Base-by-base conservation (phyloP, 2,113 vertebrate species). In the Siniperca chuatsi region DNA sequence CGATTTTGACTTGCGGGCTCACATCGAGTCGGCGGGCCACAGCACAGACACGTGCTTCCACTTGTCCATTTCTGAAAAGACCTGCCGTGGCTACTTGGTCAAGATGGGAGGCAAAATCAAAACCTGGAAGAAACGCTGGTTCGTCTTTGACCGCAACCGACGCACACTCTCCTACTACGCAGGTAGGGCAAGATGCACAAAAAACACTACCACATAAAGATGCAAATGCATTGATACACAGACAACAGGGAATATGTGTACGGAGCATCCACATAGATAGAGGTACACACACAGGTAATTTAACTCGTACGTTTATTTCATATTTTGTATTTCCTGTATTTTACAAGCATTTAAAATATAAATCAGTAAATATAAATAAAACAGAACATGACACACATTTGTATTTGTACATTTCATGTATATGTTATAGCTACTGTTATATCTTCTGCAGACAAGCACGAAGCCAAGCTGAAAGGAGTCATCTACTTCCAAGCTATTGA, bases 401-500 rank as follows among this genome's bases (percentile, higher is more conserved):
- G 33, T 33, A 61, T 82, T 58, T 54, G 11, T 37, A 16, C 13
- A 54, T 50, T 62, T 23, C 6, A 3, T 75, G 44, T 81, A 74
- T 70, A 12, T 55, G 21, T 12, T 35, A 48, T 21, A 29, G 2
- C 23, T 13, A 20, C 37, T 29, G 4, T 69, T 68, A 85, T 33
- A 2, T 78, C 70, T 89, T 6, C 93, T 96, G 29, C 92, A 99
- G 98, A 99, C 87, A 99, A 99, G 87, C 98, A 99, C 0, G 98
- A 99, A 95, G 97, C 97, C 86, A 99, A 99, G 94, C 96, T 99
- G 94, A 99, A 98, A 96, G 98, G 98, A 81, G 96, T 98, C 82
- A 98, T 99, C 95, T 99, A 99, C 94, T 99, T 99, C 92, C 98
- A 99, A 95, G 98, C 98, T 80, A 99, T 99, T 91, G 98, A 99